Evolutionary conservation across 2,113 vertebrate species (phyloP), one percentile per base, ranked within the genome.

Genomic region (Saguinus imperator): DNA sequence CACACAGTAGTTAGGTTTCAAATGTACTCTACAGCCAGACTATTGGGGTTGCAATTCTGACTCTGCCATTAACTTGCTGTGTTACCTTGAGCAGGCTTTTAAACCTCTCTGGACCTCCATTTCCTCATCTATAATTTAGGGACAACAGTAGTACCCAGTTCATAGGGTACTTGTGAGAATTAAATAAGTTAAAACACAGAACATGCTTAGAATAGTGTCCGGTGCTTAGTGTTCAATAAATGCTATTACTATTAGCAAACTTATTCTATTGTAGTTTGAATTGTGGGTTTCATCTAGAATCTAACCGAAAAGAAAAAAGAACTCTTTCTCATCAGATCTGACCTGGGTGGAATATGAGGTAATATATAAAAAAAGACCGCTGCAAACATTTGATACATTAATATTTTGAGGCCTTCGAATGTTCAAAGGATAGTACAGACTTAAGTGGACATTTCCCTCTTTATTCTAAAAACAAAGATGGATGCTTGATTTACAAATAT

Each of bases 211-310:
- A 84, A 90, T 6, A 82, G 81, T 43, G 61, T 35, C 57, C 88
- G 29, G 21, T 7, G 10, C 52, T 89, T 85, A 37, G 40, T 90
- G 93, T 79, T 81, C 73, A 86, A 96, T 17, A 68, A 87, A 79
- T 68, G 35, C 37, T 73, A 70, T 66, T 72, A 64, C 16, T 68
- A 70, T 76, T 76, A 55, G 13, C 37, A 84, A 57, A 81, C 21
- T 40, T 72, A 76, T 45, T 84, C 73, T 94, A 58, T 61, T 94
- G 52, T 52, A 89, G 52, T 94, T 94, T 83, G 58, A 97, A 87
- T 83, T 61, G 52, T 45, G 68, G 23, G 14, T 58, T 45, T 87
- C 37, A 94, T 52, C 55, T 87, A 94, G n/a, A 92, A 95, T 95
- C 32, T 95, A 89, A 80, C 55, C 64, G 90, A 80, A 93, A 95